phyloP scores from a whole-genome alignment of 2,888 invertebrate species.

The Arctia plantaginis region DNA sequence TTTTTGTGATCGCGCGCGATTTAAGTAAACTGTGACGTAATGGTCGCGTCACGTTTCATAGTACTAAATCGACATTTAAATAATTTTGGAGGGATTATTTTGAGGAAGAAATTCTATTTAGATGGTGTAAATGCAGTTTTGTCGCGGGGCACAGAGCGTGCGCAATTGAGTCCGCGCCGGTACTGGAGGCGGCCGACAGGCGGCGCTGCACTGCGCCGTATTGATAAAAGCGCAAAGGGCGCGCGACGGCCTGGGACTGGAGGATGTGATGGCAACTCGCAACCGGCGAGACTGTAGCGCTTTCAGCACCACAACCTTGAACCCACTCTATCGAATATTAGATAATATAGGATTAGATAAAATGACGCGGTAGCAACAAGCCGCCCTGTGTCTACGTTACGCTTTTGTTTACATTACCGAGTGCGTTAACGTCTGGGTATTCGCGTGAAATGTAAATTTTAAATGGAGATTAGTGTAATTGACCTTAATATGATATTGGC shows the following conservation, averaged over 20 bases:
- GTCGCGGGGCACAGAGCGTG: constrained; percentile 77
- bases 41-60: constrained; percentile 52
- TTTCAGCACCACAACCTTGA: constrained; percentile 80
- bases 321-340: constrained; percentile 78
- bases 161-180: constrained; percentile 72
- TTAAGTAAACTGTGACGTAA: constrained; percentile 34
- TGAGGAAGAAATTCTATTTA: constrained; percentile 65
- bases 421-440: constrained; percentile 45
- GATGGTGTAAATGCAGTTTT: constrained; percentile 73
- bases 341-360: constrained; percentile 72
- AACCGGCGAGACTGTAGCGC: constrained; percentile 49
- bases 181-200: constrained; percentile 75
- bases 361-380: constrained; percentile 60
- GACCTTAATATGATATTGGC: constrained; percentile 46
- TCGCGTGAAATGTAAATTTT: constrained; percentile 34
- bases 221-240: constrained; percentile 83
- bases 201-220: constrained; percentile 74
- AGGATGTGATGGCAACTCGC: constrained; percentile 55
- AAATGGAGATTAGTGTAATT: constrained; percentile 48
- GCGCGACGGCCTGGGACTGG: constrained; percentile 57
- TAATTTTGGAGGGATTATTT: constrained; percentile 72
- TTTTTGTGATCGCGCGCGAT: constrained; percentile 52
- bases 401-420: constrained; percentile 14
- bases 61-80: constrained; percentile 51
- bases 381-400: constrained; percentile 46